These are phyloP conservation scores for Hetaerina americana DNA, from an alignment of 1,140 invertebrate genomes.

Conservation along the genomic window DNA sequence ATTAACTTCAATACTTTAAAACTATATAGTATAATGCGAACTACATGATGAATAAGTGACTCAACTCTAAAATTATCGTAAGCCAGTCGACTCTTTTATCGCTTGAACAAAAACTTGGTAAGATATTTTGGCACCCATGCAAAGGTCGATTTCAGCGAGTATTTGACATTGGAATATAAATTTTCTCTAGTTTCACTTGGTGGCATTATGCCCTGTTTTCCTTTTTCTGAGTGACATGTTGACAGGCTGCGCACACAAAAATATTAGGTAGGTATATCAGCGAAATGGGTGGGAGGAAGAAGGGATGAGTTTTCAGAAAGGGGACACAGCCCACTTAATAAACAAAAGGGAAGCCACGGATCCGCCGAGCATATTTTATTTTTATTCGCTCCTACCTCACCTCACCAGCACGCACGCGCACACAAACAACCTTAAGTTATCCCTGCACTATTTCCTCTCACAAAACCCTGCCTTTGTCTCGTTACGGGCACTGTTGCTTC, in stretches of 20 bases:
- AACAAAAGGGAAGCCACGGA: not conserved
- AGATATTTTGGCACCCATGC: no score
- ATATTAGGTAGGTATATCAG: not conserved
- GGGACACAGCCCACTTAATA: not conserved
- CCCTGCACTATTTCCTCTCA: not conserved
- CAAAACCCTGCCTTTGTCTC: no score
- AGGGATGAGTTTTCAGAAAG: not conserved
- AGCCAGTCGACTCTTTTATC: no score
- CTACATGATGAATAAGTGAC: no score
- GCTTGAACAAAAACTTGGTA: no score
- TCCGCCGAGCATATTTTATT: not conserved
- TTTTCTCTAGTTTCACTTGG: no score
- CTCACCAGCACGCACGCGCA: not conserved
- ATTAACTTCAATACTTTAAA: no score
- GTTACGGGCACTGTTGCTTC: no score
- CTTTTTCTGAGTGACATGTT: not conserved
- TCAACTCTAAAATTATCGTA: no score
- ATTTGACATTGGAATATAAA: no score
- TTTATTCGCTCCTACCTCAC: not conserved
- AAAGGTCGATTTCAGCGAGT: no score
- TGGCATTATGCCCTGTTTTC: not conserved
- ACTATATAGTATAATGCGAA: no score
- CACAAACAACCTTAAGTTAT: not conserved
- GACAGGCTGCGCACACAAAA: not conserved
- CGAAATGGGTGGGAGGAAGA: not conserved